These are phyloP conservation scores for Plestiodon gilberti DNA, from an alignment of 2,113 vertebrate species.

Conservation along the genomic window DNA sequence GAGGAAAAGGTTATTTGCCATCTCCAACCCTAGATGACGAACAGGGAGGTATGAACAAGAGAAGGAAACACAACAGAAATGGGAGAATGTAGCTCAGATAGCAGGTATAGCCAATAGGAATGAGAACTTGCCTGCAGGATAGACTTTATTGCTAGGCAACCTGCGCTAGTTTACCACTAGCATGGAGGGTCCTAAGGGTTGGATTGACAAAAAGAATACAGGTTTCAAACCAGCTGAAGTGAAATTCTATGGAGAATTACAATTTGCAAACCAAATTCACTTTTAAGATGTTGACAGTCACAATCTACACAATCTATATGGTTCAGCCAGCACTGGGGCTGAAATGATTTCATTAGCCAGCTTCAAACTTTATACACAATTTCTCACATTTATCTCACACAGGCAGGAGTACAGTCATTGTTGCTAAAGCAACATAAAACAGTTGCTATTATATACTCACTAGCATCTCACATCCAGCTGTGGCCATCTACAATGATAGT, in stretches of 20 bases:
- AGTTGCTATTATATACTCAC: not conserved
- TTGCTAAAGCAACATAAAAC: not conserved
- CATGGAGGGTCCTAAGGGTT: not conserved
- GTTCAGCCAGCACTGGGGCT: fast-evolving
- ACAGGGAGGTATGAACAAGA: not conserved
- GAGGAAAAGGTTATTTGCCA: not conserved
- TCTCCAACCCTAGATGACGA: not conserved
- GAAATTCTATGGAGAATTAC: not conserved
- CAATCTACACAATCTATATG: not conserved
- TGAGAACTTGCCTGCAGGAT: too few relatives aligned
- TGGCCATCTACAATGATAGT: not conserved
- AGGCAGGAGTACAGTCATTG: constrained; percentile 32
- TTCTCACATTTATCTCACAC: not conserved
- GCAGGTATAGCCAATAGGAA: too few relatives aligned
- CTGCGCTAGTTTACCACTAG: not conserved
- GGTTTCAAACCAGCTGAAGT: not conserved
- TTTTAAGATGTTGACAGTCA: not conserved
- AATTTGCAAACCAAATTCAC: not conserved
- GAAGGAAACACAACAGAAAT: not conserved
- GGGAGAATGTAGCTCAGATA: not conserved
- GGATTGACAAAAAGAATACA: not conserved
- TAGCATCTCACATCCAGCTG: constrained; percentile 9
- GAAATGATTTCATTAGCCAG: not conserved
- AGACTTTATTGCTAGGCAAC: not conserved
- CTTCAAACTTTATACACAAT: not conserved